Evolutionary conservation across 1,140 invertebrate species (phyloP).

Genomic region (Drosophila nikananu): DNA sequence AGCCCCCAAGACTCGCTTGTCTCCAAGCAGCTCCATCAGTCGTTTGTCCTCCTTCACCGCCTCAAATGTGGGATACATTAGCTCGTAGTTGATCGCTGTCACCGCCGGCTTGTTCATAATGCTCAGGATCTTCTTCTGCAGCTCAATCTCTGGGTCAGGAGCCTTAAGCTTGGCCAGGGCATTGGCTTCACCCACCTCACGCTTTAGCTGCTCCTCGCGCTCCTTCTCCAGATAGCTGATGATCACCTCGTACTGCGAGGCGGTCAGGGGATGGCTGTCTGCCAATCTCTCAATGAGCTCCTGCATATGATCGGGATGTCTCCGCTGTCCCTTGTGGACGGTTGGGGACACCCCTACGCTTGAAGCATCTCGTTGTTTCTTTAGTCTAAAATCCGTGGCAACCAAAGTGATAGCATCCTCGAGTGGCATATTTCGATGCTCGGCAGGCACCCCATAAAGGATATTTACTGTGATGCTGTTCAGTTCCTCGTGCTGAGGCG

Average conservation of each 20-base stretch:
- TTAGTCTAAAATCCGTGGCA: constrained; percentile 91
- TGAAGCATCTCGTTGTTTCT: constrained; percentile 86
- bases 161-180: constrained; percentile 69
- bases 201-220: constrained; percentile 89
- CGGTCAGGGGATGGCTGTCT: constrained; percentile 92
- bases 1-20: constrained; percentile 91
- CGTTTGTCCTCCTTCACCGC: constrained; percentile 53
- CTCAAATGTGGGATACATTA: constrained; percentile 60
- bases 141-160: constrained; percentile 86
- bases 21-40: constrained; percentile 79
- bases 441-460: constrained; percentile 93
- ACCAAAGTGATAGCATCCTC: constrained; percentile 94
- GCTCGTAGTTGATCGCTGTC: constrained; percentile 57
- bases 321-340: constrained; percentile 14
- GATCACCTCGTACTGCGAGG: constrained; percentile 92
- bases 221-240: constrained; percentile 92
- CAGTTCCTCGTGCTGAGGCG: constrained; percentile 93
- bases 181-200: constrained; percentile 88
- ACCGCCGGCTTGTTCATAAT: constrained; percentile 90
- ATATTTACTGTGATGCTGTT: constrained; percentile 96
- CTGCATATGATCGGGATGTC: constrained; percentile 90
- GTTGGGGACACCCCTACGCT: not conserved
- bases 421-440: constrained; percentile 97
- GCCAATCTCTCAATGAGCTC: constrained; percentile 92
- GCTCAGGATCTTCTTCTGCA: constrained; percentile 94